phyloP scores from a whole-genome alignment of 2,113 vertebrate genomes.

The Osmerus mordax region DNA sequence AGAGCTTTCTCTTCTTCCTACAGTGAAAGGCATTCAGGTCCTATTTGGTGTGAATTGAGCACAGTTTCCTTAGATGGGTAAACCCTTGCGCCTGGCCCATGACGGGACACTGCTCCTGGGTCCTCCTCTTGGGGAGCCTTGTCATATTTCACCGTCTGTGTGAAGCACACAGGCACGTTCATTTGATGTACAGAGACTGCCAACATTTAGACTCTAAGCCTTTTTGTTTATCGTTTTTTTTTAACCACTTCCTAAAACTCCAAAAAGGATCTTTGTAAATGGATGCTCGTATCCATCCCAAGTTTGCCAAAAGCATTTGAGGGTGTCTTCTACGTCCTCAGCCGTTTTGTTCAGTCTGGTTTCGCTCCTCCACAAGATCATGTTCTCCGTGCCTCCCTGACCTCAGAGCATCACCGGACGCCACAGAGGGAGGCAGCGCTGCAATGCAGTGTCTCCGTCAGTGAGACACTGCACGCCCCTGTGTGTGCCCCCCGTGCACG shows the following conservation, averaged over 20 bases:
- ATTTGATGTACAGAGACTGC: too few relatives aligned
- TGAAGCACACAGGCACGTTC: too few relatives aligned
- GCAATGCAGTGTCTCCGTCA: slow-evolving; percentile 26
- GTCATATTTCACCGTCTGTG: neutral
- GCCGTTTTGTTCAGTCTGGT: neutral
- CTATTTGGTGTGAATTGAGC: neutral
- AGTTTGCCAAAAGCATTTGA: neutral
- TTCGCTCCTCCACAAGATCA: neutral
- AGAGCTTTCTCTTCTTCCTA: neutral
- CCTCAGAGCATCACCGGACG: neutral
- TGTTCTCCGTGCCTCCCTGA: neutral
- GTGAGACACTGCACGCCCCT: neutral
- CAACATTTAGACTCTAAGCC: too few relatives aligned
- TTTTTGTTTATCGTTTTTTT: too few relatives aligned
- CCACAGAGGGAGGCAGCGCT: neutral
- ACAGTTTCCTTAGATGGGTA: neutral
- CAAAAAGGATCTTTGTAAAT: too few relatives aligned
- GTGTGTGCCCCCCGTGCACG: neutral
- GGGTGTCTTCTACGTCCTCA: neutral
- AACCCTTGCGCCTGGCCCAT: neutral
- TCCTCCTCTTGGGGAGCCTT: neutral
- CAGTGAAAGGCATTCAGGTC: neutral
- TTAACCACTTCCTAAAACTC: too few relatives aligned
- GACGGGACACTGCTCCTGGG: neutral
- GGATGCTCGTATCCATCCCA: too few relatives aligned